These are phyloP conservation scores for Coenobita brevimanus DNA, from an alignment of 1,140 invertebrate species.

Conservation along the genomic window DNA sequence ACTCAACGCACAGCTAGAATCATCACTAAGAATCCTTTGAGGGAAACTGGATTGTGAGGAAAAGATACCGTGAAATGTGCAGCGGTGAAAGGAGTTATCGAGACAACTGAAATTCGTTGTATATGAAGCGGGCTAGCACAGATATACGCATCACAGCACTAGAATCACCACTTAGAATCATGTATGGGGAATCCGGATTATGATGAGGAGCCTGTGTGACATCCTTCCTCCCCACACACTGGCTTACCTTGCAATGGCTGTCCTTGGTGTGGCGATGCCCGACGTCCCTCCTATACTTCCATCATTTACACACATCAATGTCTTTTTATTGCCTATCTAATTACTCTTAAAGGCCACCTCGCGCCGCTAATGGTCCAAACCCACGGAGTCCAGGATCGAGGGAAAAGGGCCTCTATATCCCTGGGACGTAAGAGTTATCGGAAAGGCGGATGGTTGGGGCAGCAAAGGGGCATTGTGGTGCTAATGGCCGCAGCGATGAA, in stretches of 20 bases:
- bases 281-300: conserved; percentile 53
- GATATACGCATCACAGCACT: too few relatives aligned
- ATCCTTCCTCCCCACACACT: conserved; percentile 21
- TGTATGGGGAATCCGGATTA: too few relatives aligned
- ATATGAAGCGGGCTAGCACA: too few relatives aligned
- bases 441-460: conserved; percentile 8
- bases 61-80: too few relatives aligned
- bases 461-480: conserved; percentile 41
- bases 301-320: conserved; percentile 63
- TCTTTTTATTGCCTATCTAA: conserved; percentile 64
- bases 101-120: too few relatives aligned
- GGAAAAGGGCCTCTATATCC: conserved; percentile 19
- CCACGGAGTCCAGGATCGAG: neutral
- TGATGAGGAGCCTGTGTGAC: neutral
- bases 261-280: conserved; percentile 33
- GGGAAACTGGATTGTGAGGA: too few relatives aligned
- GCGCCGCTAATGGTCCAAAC: conserved; percentile 38
- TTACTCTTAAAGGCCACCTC: conserved; percentile 56
- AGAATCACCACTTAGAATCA: too few relatives aligned
- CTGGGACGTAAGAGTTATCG: neutral
- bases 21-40: too few relatives aligned
- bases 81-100: too few relatives aligned
- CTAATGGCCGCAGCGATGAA: conserved; percentile 52
- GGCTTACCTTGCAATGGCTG: conserved; percentile 57
- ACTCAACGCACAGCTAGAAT: too few relatives aligned